These are phyloP conservation scores for Phalacrocorax aristotelis DNA, from an alignment of 2,113 vertebrate genomes.

Conservation along the genomic window DNA sequence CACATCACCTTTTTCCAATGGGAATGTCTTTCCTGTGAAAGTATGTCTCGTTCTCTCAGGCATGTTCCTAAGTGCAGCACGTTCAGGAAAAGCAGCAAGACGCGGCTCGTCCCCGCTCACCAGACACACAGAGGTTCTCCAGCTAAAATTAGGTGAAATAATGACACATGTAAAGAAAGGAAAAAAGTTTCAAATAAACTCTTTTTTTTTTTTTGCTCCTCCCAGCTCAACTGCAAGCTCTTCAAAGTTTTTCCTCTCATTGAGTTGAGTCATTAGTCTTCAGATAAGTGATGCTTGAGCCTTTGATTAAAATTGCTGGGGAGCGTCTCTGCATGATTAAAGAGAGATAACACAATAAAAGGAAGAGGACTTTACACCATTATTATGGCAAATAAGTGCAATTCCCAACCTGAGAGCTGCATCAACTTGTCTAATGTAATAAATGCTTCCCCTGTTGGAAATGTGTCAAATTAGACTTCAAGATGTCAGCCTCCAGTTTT, in stretches of 20 bases:
- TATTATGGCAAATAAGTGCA: constrained; percentile 46
- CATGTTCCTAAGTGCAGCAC: neutral
- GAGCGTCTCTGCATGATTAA: constrained; percentile 53
- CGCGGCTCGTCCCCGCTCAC: neutral
- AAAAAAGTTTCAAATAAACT: neutral
- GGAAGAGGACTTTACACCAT: constrained; percentile 37
- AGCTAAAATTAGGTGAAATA: neutral
- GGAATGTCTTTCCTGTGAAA: neutral
- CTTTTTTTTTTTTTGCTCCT: neutral
- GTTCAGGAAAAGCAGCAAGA: neutral
- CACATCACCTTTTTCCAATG: neutral
- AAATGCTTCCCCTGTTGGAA: constrained; percentile 51
- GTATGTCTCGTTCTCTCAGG: neutral
- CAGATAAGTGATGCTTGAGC: constrained; percentile 63
- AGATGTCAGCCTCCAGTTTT: neutral
- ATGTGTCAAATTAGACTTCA: constrained; percentile 2
- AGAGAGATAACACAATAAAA: constrained; percentile 65
- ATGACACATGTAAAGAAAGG: neutral
- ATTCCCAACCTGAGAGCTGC: constrained; percentile 54
- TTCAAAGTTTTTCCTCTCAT: constrained; percentile 55
- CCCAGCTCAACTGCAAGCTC: constrained; percentile 12
- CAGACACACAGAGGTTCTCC: neutral
- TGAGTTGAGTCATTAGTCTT: constrained; percentile 53
- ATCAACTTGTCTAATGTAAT: constrained; percentile 59
- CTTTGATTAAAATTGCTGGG: constrained; percentile 70